phyloP scores from a whole-genome alignment of 1,140 invertebrate species.

The Nasonia longicornis region DNA sequence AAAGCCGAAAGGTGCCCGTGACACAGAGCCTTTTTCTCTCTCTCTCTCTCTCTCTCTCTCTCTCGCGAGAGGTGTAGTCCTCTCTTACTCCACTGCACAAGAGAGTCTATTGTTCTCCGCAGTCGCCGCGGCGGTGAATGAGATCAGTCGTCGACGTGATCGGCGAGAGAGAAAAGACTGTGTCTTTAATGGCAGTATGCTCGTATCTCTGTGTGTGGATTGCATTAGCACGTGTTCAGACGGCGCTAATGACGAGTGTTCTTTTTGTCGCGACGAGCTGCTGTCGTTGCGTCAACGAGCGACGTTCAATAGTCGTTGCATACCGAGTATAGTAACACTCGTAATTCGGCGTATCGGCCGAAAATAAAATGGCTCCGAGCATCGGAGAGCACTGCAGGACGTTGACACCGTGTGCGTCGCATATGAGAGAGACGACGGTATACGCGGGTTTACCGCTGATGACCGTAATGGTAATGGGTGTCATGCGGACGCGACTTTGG shows the following conservation, averaged over 20 bases:
- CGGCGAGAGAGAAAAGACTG: constrained; percentile 6
- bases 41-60: no score
- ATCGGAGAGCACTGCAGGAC: not conserved
- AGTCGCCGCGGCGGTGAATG: not conserved
- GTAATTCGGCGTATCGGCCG: no score
- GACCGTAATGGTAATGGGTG: constrained; percentile 19
- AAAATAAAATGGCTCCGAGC: not conserved
- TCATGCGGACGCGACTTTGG: constrained; percentile 21
- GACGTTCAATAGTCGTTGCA: no score
- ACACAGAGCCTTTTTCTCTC: not conserved
- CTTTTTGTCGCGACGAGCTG: not conserved
- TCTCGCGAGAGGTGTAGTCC: not conserved
- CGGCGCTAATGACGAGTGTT: not conserved
- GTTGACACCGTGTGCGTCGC: not conserved
- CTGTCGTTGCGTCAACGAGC: not conserved
- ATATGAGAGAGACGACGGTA: not conserved
- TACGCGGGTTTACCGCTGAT: not conserved
- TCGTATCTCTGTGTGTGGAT: not conserved
- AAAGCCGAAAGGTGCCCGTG: constrained; percentile 3
- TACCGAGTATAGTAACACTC: no score
- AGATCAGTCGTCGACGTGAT: constrained; percentile 11
- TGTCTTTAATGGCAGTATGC: not conserved
- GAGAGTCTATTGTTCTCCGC: constrained; percentile 1
- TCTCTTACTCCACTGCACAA: not conserved
- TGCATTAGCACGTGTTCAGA: not conserved